Conservation (phyloP, 2,113 vertebrate species). For the Acanthochromis polyacanthus region DNA sequence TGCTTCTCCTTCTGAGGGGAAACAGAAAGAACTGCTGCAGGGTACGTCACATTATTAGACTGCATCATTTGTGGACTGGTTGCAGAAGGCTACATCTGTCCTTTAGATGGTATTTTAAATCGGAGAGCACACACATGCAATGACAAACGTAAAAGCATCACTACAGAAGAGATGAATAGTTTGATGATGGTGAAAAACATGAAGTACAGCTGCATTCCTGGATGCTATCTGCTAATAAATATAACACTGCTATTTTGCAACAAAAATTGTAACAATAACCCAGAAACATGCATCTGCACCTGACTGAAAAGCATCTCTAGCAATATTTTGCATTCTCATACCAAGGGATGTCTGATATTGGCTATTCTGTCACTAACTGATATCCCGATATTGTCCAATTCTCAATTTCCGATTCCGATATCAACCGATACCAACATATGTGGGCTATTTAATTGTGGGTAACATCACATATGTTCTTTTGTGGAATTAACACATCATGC, state of each 20-base stretch:
- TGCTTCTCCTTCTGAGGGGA: not conserved
- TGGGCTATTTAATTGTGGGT: too few species aligned
- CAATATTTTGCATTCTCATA: not conserved
- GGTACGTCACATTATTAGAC: constrained; percentile 16
- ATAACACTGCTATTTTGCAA: too few species aligned
- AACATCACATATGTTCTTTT: too few species aligned
- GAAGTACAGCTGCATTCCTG: not conserved
- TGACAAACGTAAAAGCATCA: not conserved
- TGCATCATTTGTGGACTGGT: not conserved
- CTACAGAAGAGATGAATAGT: not conserved
- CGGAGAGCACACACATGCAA: not conserved
- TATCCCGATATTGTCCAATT: too few species aligned
- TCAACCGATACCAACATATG: too few species aligned
- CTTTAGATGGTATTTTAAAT: not conserved
- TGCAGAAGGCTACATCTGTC: not conserved
- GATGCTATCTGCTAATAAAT: not conserved
- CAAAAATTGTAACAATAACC: not conserved
- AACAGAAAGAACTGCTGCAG: constrained; percentile 2
- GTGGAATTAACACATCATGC: too few species aligned
- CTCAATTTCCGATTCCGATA: too few species aligned
- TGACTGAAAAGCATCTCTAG: constrained; percentile 24
- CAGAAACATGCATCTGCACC: constrained; percentile 1
- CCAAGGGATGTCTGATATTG: too few species aligned
- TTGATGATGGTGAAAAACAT: not conserved
- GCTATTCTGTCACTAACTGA: too few species aligned